These are phyloP conservation scores for Amphimedon queenslandica DNA, from an alignment of 37 sponge, comb jelly and placozoan species.

Conservation along the genomic window DNA sequence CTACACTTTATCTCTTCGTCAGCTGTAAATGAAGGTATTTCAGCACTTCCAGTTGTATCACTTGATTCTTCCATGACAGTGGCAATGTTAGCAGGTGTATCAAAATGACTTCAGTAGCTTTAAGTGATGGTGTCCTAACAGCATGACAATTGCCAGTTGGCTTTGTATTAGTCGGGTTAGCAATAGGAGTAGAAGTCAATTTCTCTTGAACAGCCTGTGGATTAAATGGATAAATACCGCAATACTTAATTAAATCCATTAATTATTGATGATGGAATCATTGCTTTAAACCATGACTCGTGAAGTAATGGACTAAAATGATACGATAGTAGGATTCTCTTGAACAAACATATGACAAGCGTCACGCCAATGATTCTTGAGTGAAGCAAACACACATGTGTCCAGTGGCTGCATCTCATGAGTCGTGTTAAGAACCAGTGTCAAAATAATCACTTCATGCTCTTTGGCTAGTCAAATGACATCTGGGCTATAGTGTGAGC, in stretches of 20 bases:
- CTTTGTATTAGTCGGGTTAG: too few relatives aligned
- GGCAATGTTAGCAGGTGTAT: too few relatives aligned
- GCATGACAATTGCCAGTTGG: too few relatives aligned
- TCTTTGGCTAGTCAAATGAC: constrained; percentile 10
- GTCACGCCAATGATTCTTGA: constrained; percentile 12
- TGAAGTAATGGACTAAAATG: constrained; percentile 20
- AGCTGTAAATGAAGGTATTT: too few relatives aligned
- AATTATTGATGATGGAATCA: constrained; percentile 9
- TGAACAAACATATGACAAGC: constrained; percentile 16
- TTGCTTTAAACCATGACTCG: constrained; percentile 28
- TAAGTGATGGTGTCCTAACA: too few relatives aligned
- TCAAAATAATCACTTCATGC: constrained; percentile 8
- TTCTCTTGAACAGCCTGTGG: constrained; percentile 4
- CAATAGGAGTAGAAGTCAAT: too few relatives aligned
- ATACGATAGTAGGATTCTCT: constrained; percentile 5
- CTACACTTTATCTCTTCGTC: too few relatives aligned
- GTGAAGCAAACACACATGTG: constrained; percentile 7
- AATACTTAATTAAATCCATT: constrained; percentile 26
- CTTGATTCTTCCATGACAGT: too few relatives aligned
- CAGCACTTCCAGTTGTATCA: too few relatives aligned
- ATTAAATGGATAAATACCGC: constrained; percentile 40
- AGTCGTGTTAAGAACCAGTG: constrained; percentile 29
- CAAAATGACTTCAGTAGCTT: too few relatives aligned
- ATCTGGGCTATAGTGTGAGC: constrained; percentile 25
- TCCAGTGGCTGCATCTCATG: constrained; percentile 36